These are phyloP conservation scores for Tupaia tana DNA, from an alignment of 2,113 vertebrate species.

Conservation along the genomic window DNA sequence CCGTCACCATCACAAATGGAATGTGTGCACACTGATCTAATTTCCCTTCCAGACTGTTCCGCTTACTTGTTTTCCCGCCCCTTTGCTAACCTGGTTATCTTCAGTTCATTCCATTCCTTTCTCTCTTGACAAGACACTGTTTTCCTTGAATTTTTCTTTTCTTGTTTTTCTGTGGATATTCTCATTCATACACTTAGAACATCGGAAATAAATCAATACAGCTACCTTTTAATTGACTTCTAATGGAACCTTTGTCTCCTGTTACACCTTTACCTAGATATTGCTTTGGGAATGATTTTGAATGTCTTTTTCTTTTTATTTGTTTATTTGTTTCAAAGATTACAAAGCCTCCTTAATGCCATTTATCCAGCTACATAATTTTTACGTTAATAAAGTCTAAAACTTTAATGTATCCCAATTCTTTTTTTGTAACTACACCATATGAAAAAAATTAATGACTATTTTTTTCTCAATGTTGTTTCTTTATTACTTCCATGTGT, in stretches of 20 bases:
- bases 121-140: neutral
- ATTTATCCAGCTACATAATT: neutral
- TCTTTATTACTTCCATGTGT: too few species aligned
- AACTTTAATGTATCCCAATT: neutral
- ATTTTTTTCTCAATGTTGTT: too few species aligned
- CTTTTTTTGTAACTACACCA: neutral
- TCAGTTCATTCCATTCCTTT: neutral
- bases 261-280: neutral
- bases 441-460: neutral
- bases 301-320: neutral
- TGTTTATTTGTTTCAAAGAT: neutral
- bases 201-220: neutral
- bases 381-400: neutral
- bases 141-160: neutral
- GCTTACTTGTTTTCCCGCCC: neutral
- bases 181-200: neutral
- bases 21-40: neutral
- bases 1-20: neutral
- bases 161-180: neutral
- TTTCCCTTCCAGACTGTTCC: neutral
- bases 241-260: neutral
- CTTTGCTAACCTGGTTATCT: neutral
- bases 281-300: neutral
- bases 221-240: neutral
- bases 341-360: neutral